phyloP scores from a whole-genome alignment of 2,797 vertebrate genomes.

The Botia almorhae region DNA sequence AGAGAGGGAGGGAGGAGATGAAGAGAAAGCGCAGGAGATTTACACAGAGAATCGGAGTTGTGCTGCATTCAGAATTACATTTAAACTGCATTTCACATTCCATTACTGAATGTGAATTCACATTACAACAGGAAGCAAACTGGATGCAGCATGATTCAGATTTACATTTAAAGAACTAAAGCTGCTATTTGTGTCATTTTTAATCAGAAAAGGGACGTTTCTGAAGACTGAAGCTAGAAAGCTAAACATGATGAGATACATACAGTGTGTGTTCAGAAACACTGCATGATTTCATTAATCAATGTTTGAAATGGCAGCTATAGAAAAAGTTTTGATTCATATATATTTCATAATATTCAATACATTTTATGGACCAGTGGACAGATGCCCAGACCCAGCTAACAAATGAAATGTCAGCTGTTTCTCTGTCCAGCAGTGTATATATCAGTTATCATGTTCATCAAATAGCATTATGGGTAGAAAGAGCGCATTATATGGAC shows the following conservation, averaged over 20 bases:
- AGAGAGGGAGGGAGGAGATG: background rate
- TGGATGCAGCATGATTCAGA: background rate
- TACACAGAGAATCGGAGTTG: background rate
- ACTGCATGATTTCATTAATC: background rate
- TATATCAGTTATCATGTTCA: background rate
- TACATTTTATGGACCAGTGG: background rate
- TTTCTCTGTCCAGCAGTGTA: too few species aligned
- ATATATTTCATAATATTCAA: background rate
- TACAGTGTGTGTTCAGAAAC: background rate
- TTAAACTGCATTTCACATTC: background rate
- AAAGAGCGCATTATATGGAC: background rate
- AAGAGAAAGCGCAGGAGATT: constrained; percentile 14
- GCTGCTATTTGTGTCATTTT: too few species aligned
- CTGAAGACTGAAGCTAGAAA: too few species aligned
- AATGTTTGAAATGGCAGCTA: background rate
- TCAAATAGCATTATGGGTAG: background rate
- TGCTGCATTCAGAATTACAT: constrained; percentile 12
- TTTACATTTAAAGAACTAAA: background rate
- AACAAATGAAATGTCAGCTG: background rate
- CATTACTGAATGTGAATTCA: background rate
- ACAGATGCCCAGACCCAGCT: too few species aligned
- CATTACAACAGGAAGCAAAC: background rate
- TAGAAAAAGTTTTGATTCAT: background rate
- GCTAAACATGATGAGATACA: background rate
- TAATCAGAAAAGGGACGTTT: too few species aligned